Percentiles rank a stretch among this genome's conserved stretches.
Evolutionary conservation across 2,113 vertebrate species (phyloP).

Genomic region (Laterallus jamaicensis): DNA sequence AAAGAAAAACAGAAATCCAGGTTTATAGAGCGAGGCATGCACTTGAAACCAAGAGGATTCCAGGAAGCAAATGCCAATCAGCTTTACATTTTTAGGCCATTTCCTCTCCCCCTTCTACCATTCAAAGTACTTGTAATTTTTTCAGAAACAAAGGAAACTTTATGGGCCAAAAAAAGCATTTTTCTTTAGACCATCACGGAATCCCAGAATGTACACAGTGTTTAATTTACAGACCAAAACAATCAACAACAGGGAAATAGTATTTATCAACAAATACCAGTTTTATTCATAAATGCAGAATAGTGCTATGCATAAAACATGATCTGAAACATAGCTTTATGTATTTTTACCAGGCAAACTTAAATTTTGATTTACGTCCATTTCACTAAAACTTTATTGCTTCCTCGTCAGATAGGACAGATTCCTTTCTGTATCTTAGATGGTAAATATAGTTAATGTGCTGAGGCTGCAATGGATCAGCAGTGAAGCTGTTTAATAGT

Average conservation of each 20-base stretch:
- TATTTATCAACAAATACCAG: conserved; percentile 48
- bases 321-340: conserved; percentile 43
- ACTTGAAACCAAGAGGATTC: background rate
- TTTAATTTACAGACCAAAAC: conserved; percentile 51
- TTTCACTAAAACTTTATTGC: conserved; percentile 74
- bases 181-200: background rate
- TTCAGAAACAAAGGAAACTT: background rate
- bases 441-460: conserved; percentile 75
- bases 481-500: conserved; percentile 71
- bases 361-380: conserved; percentile 73
- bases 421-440: conserved; percentile 73
- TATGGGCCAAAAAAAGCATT: background rate
- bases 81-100: background rate
- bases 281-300: conserved; percentile 74
- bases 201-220: background rate
- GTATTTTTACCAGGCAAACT: conserved; percentile 67
- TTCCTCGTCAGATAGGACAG: conserved; percentile 69
- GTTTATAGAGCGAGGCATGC: background rate
- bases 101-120: background rate
- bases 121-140: background rate
- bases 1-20: background rate
- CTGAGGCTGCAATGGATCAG: conserved; percentile 58
- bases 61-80: background rate
- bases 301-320: conserved; percentile 55
- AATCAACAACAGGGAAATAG: conserved; percentile 22